Base-by-base conservation (phyloP, 1,140 invertebrate genomes). In the Halyomorpha halys region DNA sequence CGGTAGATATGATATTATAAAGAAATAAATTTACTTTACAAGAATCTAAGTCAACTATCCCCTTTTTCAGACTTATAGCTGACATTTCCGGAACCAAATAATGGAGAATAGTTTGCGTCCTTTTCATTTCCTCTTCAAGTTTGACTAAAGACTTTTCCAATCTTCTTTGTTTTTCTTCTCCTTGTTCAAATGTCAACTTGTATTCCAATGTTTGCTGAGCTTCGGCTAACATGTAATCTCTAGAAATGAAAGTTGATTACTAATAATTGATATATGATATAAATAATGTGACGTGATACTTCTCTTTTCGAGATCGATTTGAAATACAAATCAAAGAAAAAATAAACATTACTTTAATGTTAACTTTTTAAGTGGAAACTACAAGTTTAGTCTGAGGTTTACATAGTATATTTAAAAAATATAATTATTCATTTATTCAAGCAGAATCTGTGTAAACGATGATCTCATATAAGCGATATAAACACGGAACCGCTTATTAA, bases 1-100 rank as follows among this genome's bases (percentile, higher is more conserved):
- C 11, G 5, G 3, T 49, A 18, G 19, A 56, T 4, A 59, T 59
- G 15, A 8, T 27, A 23, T 21, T 3, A 49, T 25, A 23, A 49
- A 13, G 6, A 73, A 75, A 11, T 49, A 11, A 21, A 49, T 18
- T 49, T 75, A 97, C 94, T 83, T 98, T 89, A 74, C 93, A 97
- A 25, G 94, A 97, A 69, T 94, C 90, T 49, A 97, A 91, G 0
- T 93, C 88, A 72, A 90, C 92, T 75, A 95, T 92, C 25, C 96
- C 95, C 62, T 87, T 87, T 65, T 94, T 77, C 19, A 98, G 77
- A 65, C 93, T 79, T 76, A 97, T 93, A 0, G 94, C 94, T 0
- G 97, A 93, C 74, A 92, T 89, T 76, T 96, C 97, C 8, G 95
- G 96, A 79, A 98, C 97, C 94, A 98, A 97, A 77, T 98, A 95